These are phyloP conservation scores for Platyscapa corneri DNA, from an alignment of 1,140 invertebrate species.

Conservation along the genomic window DNA sequence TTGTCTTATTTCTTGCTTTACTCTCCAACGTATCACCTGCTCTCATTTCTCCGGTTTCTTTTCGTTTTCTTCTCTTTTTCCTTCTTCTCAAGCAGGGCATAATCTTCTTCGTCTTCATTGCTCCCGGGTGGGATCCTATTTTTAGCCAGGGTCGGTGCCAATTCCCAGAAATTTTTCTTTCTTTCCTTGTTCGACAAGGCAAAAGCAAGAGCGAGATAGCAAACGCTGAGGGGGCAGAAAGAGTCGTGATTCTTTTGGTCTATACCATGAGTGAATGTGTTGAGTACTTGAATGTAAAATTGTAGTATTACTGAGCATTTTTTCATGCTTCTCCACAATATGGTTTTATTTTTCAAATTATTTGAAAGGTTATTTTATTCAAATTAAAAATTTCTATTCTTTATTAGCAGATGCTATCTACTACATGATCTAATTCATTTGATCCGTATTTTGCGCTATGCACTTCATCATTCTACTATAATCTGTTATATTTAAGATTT, in stretches of 20 bases:
- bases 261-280: not conserved
- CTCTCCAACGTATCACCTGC: conserved; percentile 34
- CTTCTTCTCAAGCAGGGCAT: not conserved
- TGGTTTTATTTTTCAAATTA: too few relatives aligned
- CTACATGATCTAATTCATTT: not conserved
- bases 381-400: not conserved
- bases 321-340: too few relatives aligned
- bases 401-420: not conserved
- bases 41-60: not conserved
- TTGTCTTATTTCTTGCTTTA: conserved; percentile 33
- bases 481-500: too few relatives aligned
- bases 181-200: conserved; percentile 36
- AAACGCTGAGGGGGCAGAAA: not conserved
- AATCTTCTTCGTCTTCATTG: conserved; percentile 53
- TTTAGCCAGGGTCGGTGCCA: conserved; percentile 64
- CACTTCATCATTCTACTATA: not conserved
- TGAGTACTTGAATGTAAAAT: too few relatives aligned
- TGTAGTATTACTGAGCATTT: too few relatives aligned
- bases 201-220: not conserved
- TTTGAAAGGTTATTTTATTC: too few relatives aligned
- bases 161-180: conserved; percentile 68
- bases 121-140: conserved; percentile 73
- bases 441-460: not conserved
- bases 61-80: not conserved
- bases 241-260: not conserved